Evolutionary conservation across 2,797 vertebrate species (phyloP), one percentile per base, ranked within the genome.

Genomic region (Xenentodon cancila): DNA sequence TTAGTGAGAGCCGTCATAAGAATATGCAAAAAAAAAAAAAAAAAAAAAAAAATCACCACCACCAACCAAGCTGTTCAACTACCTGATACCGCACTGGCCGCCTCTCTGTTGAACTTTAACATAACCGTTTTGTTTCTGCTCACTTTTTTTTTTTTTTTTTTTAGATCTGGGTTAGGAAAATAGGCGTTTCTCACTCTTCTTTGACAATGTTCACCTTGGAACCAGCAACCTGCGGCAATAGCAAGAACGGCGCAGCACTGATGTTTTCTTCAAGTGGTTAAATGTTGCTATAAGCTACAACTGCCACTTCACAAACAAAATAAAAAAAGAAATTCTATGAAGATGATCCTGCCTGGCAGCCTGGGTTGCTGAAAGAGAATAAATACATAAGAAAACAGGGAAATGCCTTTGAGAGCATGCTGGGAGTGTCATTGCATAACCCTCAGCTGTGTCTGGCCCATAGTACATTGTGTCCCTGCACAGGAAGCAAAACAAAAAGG

Each of bases 311-410:
- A 82, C 76, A 82, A 84, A 82, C 80, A 53, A 67, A 86, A 80
- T 80, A 16, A 40, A 40, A 37, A 40, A 67, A 66, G 59, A 84
- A 74, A 86, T 85, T 70, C 9, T 7, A 54, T 7, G 44, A 73
- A 64, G 79, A 84, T 44, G 61, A 64, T 61, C 55, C 9, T 25
- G 54, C 16, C 30, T 58, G 54, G 68, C 65, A 22, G 55, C 50
- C 67, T 20, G 50, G 68, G 68, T 40, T 55, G 49, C 73, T 77
- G 51, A 86, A 85, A 82, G 65, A 47, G 81, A 87, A 87, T 87
- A 82, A 68, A 88, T 90, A 72, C 87, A 90, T 87, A 76, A 61
- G 42, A 79, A 81, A 86, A 66, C 67, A 80, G 73, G 72, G 54
- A 42, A 65, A 71, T 71, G 64, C 1, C 17, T 59, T 71, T 79